phyloP scores from a whole-genome alignment of 2,888 invertebrate species.

The Bhutanitis thaidina region DNA sequence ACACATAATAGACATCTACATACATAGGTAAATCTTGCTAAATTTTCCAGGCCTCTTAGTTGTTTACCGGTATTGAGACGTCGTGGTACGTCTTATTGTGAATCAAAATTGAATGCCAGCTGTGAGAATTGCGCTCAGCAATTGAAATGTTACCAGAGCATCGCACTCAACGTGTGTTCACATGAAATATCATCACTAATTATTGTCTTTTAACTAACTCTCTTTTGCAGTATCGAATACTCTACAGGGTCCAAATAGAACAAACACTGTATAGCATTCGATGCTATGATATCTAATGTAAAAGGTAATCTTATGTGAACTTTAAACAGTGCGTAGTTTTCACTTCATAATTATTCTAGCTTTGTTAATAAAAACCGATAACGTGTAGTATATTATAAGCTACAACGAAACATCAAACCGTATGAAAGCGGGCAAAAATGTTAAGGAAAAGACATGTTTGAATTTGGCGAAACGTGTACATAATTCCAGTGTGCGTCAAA shows the following conservation, averaged over 20 bases:
- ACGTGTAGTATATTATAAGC: no score
- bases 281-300: no score
- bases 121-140: not conserved
- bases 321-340: no score
- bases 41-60: not conserved
- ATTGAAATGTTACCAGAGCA: slow-evolving; percentile 1
- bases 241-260: no score
- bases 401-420: no score
- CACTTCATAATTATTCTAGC: no score
- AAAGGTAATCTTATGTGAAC: no score
- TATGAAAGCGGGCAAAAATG: not conserved
- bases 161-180: not conserved
- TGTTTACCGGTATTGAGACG: not conserved
- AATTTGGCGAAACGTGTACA: not conserved
- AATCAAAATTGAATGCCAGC: not conserved
- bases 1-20: no score
- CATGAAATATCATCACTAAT: slow-evolving; percentile 1
- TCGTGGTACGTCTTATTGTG: not conserved
- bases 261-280: no score
- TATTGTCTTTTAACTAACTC: not conserved
- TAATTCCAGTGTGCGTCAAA: slow-evolving; percentile 7
- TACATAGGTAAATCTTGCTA: no score
- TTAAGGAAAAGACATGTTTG: slow-evolving; percentile 1
- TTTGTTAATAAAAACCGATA: no score
- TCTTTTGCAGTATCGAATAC: no score